phyloP scores from a whole-genome alignment of 2,113 vertebrate genomes.

The Melanostigma gelatinosum region DNA sequence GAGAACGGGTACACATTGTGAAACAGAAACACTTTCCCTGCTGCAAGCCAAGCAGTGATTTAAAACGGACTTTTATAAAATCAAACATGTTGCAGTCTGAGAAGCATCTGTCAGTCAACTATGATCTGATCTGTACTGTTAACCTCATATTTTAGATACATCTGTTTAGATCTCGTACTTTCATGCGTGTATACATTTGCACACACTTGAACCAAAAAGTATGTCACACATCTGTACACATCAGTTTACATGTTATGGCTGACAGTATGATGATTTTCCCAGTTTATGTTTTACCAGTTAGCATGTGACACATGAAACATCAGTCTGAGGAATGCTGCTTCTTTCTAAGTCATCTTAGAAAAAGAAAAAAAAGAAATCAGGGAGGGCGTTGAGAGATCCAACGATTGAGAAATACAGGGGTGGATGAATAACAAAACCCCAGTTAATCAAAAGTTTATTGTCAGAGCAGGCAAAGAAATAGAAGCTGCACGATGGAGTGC shows the following conservation, averaged over 20 bases:
- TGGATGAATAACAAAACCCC: constrained; percentile 30
- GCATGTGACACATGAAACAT: neutral
- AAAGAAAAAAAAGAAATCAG: neutral
- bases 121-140: neutral
- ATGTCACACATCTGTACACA: constrained; percentile 1
- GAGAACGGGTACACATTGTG: constrained; percentile 52
- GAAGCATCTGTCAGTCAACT: neutral
- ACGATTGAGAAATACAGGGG: constrained; percentile 61
- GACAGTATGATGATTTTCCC: neutral
- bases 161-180: constrained; percentile 1
- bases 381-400: constrained; percentile 22
- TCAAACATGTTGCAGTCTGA: neutral
- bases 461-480: constrained; percentile 31
- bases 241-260: neutral
- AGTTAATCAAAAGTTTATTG: constrained; percentile 1
- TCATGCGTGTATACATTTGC: neutral
- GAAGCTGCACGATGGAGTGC: constrained; percentile 56
- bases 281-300: neutral
- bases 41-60: constrained; percentile 20
- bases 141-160: neutral
- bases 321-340: neutral
- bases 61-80: neutral
- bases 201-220: neutral
- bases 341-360: neutral
- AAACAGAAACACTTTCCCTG: constrained; percentile 49